Evolutionary conservation across 64 coral and sea anemone species (phyloP).

Genomic region (Cladopsammia gracilis): DNA sequence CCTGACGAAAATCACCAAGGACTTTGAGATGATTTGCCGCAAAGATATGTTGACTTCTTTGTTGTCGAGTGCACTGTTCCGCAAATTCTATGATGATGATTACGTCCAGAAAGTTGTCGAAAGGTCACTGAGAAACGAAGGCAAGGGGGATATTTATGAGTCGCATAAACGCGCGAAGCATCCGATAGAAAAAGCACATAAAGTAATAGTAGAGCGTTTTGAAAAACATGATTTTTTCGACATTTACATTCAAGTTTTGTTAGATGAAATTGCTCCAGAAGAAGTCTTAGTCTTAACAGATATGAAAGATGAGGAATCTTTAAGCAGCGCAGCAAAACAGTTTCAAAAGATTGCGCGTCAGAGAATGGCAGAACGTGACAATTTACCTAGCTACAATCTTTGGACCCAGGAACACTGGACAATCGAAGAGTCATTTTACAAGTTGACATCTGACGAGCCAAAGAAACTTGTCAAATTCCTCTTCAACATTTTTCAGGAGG

Average conservation of each 20-base stretch:
- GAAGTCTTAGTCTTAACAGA: not conserved
- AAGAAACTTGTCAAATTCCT: not conserved
- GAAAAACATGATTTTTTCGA: not conserved
- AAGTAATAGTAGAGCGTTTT: not conserved
- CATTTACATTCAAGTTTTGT: not conserved
- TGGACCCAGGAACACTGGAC: slow-evolving; percentile 29
- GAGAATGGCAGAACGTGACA: not conserved
- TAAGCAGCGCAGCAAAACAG: not conserved
- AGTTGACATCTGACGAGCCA: slow-evolving; percentile 27
- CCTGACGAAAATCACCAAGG: not conserved
- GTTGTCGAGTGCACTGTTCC: not conserved
- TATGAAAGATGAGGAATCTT: not conserved
- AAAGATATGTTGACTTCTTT: slow-evolving; percentile 15
- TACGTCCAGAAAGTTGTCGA: not conserved
- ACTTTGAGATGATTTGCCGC: not conserved
- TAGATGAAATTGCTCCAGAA: slow-evolving; percentile 12
- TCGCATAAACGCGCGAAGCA: not conserved
- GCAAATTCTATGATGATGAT: not conserved
- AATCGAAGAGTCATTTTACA: slow-evolving; percentile 3
- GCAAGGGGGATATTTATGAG: not conserved
- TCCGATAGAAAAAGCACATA: not conserved
- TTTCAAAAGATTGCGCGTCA: not conserved
- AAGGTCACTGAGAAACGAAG: not conserved
- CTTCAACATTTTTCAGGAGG: not conserved
- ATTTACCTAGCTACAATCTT: slow-evolving; percentile 8